These are phyloP conservation scores for Ptychobarbus kaznakovi DNA, from an alignment of 2,797 vertebrate species.

Conservation along the genomic window DNA sequence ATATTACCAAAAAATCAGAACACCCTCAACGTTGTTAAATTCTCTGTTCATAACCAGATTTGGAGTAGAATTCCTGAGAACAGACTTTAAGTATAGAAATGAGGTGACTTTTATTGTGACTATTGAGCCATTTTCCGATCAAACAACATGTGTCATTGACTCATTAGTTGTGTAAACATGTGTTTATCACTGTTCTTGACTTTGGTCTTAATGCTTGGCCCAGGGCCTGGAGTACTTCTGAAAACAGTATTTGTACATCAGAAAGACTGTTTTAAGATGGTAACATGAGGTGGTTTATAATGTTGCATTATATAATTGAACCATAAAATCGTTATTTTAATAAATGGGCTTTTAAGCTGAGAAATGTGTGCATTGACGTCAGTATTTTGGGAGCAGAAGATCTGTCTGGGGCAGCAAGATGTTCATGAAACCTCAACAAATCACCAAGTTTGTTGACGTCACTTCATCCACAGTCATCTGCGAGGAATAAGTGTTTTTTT, in stretches of 20 bases:
- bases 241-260: not conserved
- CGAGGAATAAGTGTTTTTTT: not conserved
- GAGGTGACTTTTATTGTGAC: conserved; percentile 3
- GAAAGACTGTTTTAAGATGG: not conserved
- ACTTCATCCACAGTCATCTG: conserved; percentile 7
- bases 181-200: conserved; percentile 17
- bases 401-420: not conserved
- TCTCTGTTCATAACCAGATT: not conserved
- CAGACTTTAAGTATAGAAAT: not conserved
- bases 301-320: not conserved
- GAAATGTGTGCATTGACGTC: conserved; percentile 3
- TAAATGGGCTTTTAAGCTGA: not conserved
- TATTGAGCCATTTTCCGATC: not conserved
- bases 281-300: not conserved
- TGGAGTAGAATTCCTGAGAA: not conserved
- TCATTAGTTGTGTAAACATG: conserved; percentile 8
- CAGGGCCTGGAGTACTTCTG: not conserved
- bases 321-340: not conserved
- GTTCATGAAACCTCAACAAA: conserved; percentile 7
- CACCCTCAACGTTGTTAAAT: not conserved
- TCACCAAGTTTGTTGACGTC: conserved; percentile 1
- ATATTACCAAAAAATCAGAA: not conserved
- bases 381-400: conserved; percentile 19
- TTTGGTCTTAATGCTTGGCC: not conserved
- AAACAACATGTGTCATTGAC: not conserved